Percentiles rank a stretch among this genome's conserved stretches.
Evolutionary conservation across 1,140 invertebrate species (phyloP).

Genomic region (Lanistes nyassanus): DNA sequence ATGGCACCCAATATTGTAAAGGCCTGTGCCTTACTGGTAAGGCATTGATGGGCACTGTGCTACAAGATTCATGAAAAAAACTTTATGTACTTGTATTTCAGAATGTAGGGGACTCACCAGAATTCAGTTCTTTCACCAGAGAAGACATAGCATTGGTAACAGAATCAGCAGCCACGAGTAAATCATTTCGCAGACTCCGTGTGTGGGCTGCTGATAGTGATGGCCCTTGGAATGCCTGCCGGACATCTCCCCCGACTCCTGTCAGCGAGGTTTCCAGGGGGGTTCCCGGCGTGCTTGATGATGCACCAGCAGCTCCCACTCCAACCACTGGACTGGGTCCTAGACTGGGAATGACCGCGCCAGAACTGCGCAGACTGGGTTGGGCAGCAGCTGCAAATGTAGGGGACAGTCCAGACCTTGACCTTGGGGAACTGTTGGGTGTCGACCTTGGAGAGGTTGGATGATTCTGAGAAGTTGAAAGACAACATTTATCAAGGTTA

Average conservation of each 20-base stretch:
- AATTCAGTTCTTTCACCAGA: slow-evolving; percentile 92
- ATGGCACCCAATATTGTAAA: too few species aligned
- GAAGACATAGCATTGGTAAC: slow-evolving; percentile 97
- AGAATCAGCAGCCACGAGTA: slow-evolving; percentile 91
- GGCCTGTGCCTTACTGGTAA: too few species aligned
- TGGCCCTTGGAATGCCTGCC: slow-evolving; percentile 55
- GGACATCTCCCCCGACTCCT: slow-evolving; percentile 69
- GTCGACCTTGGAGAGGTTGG: slow-evolving; percentile 86
- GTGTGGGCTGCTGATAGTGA: slow-evolving; percentile 42
- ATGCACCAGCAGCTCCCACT: slow-evolving; percentile 49
- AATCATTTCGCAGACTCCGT: slow-evolving; percentile 74
- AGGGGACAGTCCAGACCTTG: slow-evolving; percentile 80
- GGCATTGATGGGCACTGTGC: too few species aligned
- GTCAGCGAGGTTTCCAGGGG: slow-evolving; percentile 59
- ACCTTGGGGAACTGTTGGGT: slow-evolving; percentile 90
- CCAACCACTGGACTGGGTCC: slow-evolving; percentile 24
- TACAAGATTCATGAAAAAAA: too few species aligned
- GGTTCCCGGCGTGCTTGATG: slow-evolving; percentile 53
- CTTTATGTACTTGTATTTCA: too few species aligned
- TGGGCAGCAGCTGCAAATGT: slow-evolving; percentile 65
- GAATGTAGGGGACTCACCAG: too few species aligned
- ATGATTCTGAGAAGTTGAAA: slow-evolving; percentile 63
- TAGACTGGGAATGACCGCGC: slow-evolving; percentile 30
- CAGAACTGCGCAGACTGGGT: slow-evolving; percentile 27
- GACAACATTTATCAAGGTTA: too few species aligned